Conservation (phyloP, 2,888 invertebrate genomes). For the Zele albiditarsus region DNA sequence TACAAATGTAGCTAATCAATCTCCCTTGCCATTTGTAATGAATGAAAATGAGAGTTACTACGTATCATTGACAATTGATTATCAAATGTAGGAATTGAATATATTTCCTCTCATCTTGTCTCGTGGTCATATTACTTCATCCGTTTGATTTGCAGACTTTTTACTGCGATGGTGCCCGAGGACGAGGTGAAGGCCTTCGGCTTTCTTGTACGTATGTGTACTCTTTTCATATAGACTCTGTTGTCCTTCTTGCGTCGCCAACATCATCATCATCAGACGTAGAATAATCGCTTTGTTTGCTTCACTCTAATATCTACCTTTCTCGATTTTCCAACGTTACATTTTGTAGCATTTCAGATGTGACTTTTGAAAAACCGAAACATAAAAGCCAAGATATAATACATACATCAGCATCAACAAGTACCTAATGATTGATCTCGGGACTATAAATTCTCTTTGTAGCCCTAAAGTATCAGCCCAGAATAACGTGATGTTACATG, state of each 20-base stretch:
- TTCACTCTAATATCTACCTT: too few relatives aligned
- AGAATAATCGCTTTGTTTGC: too few relatives aligned
- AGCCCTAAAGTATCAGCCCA: conserved; percentile 29
- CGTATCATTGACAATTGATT: not conserved
- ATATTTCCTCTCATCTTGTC: not conserved
- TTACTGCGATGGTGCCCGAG: conserved; percentile 53
- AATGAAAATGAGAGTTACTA: not conserved
- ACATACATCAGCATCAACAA: conserved; percentile 45
- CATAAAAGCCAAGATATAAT: too few relatives aligned
- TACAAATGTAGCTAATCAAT: not conserved
- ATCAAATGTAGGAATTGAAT: not conserved
- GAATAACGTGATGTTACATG: not conserved
- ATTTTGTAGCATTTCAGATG: too few relatives aligned
- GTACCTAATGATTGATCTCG: conserved; percentile 48
- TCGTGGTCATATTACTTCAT: not conserved
- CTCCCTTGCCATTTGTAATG: not conserved
- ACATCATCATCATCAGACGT: not conserved
- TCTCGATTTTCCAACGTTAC: too few relatives aligned
- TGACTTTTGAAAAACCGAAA: too few relatives aligned
- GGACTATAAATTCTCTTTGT: conserved; percentile 46
- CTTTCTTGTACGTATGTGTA: conserved; percentile 52
- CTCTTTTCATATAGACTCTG: conserved; percentile 36
- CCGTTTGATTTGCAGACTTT: conserved; percentile 30
- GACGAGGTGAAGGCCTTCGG: conserved; percentile 70
- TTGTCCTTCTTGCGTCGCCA: conserved; percentile 30